Evolutionary conservation across 2,797 vertebrate species (phyloP), one percentile per base, ranked within the genome.

Genomic region (Sebastes taczanowskii): DNA sequence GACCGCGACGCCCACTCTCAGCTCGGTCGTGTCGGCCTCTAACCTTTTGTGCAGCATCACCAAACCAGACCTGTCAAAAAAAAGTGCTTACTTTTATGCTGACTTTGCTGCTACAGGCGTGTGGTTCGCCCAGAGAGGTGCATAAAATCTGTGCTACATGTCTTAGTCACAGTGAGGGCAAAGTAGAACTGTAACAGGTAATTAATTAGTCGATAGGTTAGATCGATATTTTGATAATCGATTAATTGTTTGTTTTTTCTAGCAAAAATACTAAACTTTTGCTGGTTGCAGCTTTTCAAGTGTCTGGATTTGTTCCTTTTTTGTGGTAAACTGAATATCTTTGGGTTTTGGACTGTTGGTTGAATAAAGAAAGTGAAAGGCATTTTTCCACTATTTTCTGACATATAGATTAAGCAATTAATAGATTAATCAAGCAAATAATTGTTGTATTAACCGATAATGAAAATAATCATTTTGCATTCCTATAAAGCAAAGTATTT

Each of bases 1-100:
- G 84, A 81, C 85, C 74, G 38, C 3, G 20, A 64, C 74, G 53
- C 89, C 91, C 81, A 90, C 91, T 74, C 78, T 27, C 49, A 9
- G 78, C 77, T 82, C 77, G 69, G 71, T 75, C 13, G 7, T 86
- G 67, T 66, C 73, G 18, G 52, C 78, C 68, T 79, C 55, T 77
- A 69, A 89, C 78, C 68, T 86, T 85, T 86, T 85, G 71, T 84
- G 18, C 67, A 72, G 64, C 38, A 77, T 80, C 79, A 69, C 66
- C 58, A 71, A 80, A 80, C 23, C 59, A 70, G 77, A 69, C 30
- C 18, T 32, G 75, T 76, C 10, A 53, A 49, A 61, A 46, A 46
- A 42, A 46, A 67, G 27, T 8, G 55, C 61, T 10, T 27, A 3
- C 34, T 74, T 60, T 71, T 32, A 23, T 63, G 14, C 34, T 22